phyloP scores from a whole-genome alignment of 2,113 vertebrate genomes.

The Verasper variegatus region DNA sequence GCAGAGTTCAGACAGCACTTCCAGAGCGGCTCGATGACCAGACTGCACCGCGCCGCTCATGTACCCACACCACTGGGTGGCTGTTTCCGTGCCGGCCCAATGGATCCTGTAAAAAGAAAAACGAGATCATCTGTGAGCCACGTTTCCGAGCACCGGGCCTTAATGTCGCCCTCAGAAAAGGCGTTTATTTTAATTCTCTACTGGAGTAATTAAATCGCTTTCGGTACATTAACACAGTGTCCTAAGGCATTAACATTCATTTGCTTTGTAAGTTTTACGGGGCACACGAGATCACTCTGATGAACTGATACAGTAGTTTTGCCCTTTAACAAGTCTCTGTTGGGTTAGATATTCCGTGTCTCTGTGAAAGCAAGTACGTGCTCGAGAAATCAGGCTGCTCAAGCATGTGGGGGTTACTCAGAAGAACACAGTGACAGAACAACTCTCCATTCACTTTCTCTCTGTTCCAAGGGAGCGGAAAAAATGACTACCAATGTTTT shows the following conservation, averaged over 20 bases:
- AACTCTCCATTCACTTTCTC: slow-evolving; percentile 1
- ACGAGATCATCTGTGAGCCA: neutral
- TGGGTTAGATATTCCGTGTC: neutral
- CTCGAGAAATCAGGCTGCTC: slow-evolving; percentile 35
- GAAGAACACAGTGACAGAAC: slow-evolving; percentile 11
- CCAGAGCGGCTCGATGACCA: slow-evolving; percentile 79
- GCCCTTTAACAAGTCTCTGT: slow-evolving; percentile 18
- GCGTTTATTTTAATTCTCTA: neutral
- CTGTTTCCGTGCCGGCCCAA: slow-evolving; percentile 84
- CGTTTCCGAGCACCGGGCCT: neutral
- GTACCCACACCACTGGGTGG: slow-evolving; percentile 82
- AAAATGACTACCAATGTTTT: neutral
- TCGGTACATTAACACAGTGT: neutral
- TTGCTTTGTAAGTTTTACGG: neutral
- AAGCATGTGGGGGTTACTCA: slow-evolving; percentile 3
- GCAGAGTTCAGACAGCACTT: slow-evolving; percentile 73
- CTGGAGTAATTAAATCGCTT: neutral
- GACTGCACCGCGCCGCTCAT: slow-evolving; percentile 81
- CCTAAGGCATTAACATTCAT: neutral
- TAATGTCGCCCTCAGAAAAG: neutral
- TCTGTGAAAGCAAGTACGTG: slow-evolving; percentile 2
- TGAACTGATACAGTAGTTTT: slow-evolving; percentile 3
- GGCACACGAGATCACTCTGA: neutral
- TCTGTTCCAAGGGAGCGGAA: neutral
- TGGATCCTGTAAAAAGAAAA: slow-evolving; percentile 73